Evolutionary conservation across 2,113 vertebrate genomes (phyloP).

Genomic region (Morone saxatilis): DNA sequence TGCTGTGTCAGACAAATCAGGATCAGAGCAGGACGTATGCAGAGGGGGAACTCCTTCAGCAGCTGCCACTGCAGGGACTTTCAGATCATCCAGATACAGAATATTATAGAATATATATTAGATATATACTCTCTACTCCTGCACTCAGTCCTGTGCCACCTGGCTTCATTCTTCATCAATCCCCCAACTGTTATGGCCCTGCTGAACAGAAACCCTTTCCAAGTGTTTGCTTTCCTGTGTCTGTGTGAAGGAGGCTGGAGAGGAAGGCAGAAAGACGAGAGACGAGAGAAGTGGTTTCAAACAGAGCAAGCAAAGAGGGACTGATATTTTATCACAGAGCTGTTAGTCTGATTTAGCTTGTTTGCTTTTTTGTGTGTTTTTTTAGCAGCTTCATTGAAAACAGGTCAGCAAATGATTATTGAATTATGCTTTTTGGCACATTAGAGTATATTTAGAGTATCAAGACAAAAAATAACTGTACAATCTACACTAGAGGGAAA

Average conservation of each 20-base stretch:
- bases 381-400: not conserved
- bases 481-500: no score
- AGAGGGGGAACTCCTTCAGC: not conserved
- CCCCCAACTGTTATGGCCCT: conserved; percentile 13
- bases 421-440: not conserved
- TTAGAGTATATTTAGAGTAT: not conserved
- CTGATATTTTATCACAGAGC: conserved; percentile 28
- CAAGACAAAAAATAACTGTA: not conserved
- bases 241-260: conserved; percentile 20
- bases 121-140: no score
- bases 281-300: conserved; percentile 22
- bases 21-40: not conserved
- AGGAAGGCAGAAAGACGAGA: not conserved
- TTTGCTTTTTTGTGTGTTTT: conserved; percentile 2
- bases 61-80: not conserved
- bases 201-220: conserved; percentile 11
- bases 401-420: not conserved
- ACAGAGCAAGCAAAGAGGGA: not conserved
- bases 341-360: conserved; percentile 10
- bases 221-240: conserved; percentile 44
- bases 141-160: not conserved
- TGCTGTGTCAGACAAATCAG: not conserved
- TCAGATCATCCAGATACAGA: not conserved
- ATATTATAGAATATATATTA: not conserved
- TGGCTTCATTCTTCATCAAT: conserved; percentile 1